Conservation (phyloP, 2,888 invertebrate genomes). For the Corythucha ciliata region DNA sequence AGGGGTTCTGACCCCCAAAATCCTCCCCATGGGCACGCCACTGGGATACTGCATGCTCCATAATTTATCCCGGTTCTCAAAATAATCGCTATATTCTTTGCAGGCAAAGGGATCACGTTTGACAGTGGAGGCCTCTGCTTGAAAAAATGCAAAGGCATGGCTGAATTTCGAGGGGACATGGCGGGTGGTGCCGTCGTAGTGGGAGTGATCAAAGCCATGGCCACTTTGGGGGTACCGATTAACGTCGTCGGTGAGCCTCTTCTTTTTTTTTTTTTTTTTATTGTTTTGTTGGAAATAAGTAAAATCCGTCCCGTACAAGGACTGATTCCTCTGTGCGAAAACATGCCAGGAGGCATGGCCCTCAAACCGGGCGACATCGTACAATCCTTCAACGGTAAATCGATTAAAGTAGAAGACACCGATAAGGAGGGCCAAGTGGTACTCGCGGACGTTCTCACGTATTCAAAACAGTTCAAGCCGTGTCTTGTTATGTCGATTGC, state of each 20-base stretch:
- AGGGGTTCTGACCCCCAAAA: no score
- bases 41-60: no score
- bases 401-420: conserved; percentile 59
- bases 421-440: conserved; percentile 63
- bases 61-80: no score
- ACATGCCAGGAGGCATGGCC: conserved; percentile 56
- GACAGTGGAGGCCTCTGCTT: conserved; percentile 40
- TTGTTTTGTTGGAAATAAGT: no score
- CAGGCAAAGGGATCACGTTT: conserved; percentile 52
- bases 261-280: no score
- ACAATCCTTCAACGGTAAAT: conserved; percentile 56
- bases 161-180: conserved; percentile 31
- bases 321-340: conserved; percentile 57
- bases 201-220: conserved; percentile 28
- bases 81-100: conserved; percentile 1
- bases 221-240: conserved; percentile 27
- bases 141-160: conserved; percentile 27
- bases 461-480: conserved; percentile 52
- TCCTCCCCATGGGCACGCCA: no score
- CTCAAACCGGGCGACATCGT: conserved; percentile 61
- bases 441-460: conserved; percentile 57
- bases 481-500: conserved; percentile 53
- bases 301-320: no score
- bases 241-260: conserved; percentile 29
- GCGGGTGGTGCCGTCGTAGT: conserved; percentile 32